Conservation (phyloP, 2,888 invertebrate genomes). For the Strigamia crassipes region DNA sequence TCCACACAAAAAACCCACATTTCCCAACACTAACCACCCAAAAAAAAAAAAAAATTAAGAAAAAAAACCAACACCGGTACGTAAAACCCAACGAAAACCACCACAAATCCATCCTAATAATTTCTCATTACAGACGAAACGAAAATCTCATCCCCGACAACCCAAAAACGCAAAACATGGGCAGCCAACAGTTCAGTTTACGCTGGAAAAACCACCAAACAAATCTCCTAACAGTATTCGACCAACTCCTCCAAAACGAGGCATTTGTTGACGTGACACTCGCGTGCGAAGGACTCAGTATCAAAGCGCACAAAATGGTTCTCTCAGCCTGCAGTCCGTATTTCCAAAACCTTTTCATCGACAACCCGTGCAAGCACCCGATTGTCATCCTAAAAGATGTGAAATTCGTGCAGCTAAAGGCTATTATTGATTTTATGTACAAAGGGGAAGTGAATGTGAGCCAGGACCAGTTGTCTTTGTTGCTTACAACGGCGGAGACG, state of each 20-base stretch:
- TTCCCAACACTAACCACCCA: too few species aligned
- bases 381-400: slow-evolving; percentile 73
- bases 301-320: slow-evolving; percentile 72
- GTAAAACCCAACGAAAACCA: too few species aligned
- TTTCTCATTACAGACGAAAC: too few species aligned
- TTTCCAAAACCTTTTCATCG: slow-evolving; percentile 71
- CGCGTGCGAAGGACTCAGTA: slow-evolving; percentile 66
- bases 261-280: slow-evolving; percentile 71
- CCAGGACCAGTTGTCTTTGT: slow-evolving; percentile 71
- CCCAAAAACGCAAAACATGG: slow-evolving; percentile 52
- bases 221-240: slow-evolving; percentile 69
- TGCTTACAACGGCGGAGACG: slow-evolving; percentile 67
- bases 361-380: slow-evolving; percentile 66
- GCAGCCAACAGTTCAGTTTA: slow-evolving; percentile 72
- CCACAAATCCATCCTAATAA: too few species aligned
- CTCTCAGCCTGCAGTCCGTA: slow-evolving; percentile 77
- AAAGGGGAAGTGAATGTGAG: slow-evolving; percentile 88
- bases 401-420: slow-evolving; percentile 80
- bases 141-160: not conserved
- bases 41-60: too few species aligned
- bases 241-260: slow-evolving; percentile 68
- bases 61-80: too few species aligned
- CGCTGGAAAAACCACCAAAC: slow-evolving; percentile 81
- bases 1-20: too few species aligned
- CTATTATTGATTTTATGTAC: slow-evolving; percentile 90